Evolutionary conservation across 2,888 invertebrate species (phyloP).

Genomic region (Nycteola revayana): DNA sequence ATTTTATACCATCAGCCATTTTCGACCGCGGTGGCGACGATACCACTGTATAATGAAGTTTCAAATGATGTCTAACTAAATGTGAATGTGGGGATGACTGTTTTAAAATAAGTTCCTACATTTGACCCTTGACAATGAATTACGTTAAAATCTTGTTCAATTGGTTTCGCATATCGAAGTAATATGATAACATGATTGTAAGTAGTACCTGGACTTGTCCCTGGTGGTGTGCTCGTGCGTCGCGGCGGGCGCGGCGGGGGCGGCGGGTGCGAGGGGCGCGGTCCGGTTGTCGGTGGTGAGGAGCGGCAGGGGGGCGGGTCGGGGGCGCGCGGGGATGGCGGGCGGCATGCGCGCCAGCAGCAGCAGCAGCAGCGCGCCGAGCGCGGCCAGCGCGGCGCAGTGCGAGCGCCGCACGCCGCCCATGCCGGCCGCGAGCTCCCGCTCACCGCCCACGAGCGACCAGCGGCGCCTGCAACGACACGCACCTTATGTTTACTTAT

Average conservation of each 20-base stretch:
- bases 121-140: no score
- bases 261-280: constrained; percentile 13
- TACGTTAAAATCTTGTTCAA: no score
- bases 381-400: constrained; percentile 49
- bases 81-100: no score
- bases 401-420: constrained; percentile 58
- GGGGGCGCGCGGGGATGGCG: constrained; percentile 16
- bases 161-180: no score
- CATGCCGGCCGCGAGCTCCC: constrained; percentile 38
- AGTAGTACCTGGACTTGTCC: constrained; percentile 12
- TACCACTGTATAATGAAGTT: no score
- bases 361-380: constrained; percentile 62
- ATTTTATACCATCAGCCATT: no score
- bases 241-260: constrained; percentile 13
- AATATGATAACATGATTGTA: no score
- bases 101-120: no score
- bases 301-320: constrained; percentile 13
- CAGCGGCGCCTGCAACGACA: constrained; percentile 19
- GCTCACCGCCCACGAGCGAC: constrained; percentile 30
- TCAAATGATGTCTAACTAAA: no score
- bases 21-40: no score
- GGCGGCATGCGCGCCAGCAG: constrained; percentile 58
- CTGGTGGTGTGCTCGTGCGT: constrained; percentile 14
- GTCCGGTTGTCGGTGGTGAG: constrained; percentile 13
- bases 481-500: no score